Evolutionary conservation across 2,113 vertebrate species (phyloP), one percentile per base, ranked within the genome.

Genomic region (Sitta europaea): DNA sequence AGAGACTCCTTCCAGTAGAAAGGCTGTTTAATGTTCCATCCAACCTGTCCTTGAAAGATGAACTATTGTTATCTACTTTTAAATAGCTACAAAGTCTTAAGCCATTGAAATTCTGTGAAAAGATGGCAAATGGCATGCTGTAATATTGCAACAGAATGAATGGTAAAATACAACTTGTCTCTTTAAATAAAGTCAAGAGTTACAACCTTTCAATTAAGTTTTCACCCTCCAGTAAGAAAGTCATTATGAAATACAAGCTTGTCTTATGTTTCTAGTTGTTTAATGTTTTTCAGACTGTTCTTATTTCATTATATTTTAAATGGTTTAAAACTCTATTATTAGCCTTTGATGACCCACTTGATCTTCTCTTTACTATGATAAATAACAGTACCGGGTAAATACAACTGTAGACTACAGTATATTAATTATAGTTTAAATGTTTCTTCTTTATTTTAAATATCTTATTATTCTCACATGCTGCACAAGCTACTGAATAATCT

Each of bases 401-500:
- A 6, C 3, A 73, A 17, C 25, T 35, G 13, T 43, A 51, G 36
- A 36, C 5, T 36, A 43, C 31, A 36, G 11, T 18, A 85, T 4
- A 8, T n/a, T 47, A 80, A 42, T 19, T 23, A 10, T 4, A 53
- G 3, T 51, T 81, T 68, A 68, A 59, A 14, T 48, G 19, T 15
- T 50, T 48, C 7, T 66, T 13, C 4, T 67, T 94, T 66, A 33
- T 75, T 66, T 71, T 50, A 50, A 65, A 12, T 51, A 48, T 53
- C 7, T 2, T 54, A 3, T 53, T 62, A n/a, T 22, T 36, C 2
- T 13, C 10, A 13, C 8, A 9, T n/a, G 12, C 4, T 48, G 7
- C 25, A 21, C 10, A 40, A 43, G 9, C 2, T 47, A 25, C 10
- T 65, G 28, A 74, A 22, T 43, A 71, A 33, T 55, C 29, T 43